A percentile compares a stretch with the other conserved stretches of the same genome.
Evolutionary conservation across 1,140 invertebrate species (phyloP).

Genomic region (Popillia japonica): DNA sequence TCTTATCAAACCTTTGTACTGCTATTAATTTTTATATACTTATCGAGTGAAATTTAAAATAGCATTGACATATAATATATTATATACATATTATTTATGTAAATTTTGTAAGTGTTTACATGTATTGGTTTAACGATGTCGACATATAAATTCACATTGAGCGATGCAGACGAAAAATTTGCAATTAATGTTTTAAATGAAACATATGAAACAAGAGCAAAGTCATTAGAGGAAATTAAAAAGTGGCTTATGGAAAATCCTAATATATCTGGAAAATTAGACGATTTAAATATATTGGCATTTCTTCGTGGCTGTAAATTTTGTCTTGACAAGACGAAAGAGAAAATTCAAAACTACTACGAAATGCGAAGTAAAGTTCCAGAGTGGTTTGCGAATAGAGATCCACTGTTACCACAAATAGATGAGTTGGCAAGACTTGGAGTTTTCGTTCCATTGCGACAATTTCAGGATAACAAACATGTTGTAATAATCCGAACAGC

Average conservation of each 20-base stretch:
- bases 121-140: not conserved
- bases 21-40: no score
- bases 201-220: constrained; percentile 45
- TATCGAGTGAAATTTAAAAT: no score
- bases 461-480: constrained; percentile 61
- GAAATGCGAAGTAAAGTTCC: constrained; percentile 63
- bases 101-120: not conserved
- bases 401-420: constrained; percentile 67
- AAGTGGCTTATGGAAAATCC: constrained; percentile 47
- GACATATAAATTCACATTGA: constrained; percentile 4
- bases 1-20: no score
- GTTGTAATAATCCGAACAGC: constrained; percentile 68
- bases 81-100: no score
- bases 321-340: constrained; percentile 65
- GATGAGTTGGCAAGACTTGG: constrained; percentile 68
- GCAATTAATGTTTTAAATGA: constrained; percentile 45
- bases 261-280: constrained; percentile 50
- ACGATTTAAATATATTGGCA: constrained; percentile 66
- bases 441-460: constrained; percentile 67
- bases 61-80: no score
- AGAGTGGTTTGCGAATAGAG: constrained; percentile 69
- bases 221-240: constrained; percentile 45
- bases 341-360: constrained; percentile 68
- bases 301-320: constrained; percentile 72
- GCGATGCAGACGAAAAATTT: constrained; percentile 39